Base-by-base conservation (phyloP, 2,888 invertebrate genomes). In the Physocephala rufipes region DNA sequence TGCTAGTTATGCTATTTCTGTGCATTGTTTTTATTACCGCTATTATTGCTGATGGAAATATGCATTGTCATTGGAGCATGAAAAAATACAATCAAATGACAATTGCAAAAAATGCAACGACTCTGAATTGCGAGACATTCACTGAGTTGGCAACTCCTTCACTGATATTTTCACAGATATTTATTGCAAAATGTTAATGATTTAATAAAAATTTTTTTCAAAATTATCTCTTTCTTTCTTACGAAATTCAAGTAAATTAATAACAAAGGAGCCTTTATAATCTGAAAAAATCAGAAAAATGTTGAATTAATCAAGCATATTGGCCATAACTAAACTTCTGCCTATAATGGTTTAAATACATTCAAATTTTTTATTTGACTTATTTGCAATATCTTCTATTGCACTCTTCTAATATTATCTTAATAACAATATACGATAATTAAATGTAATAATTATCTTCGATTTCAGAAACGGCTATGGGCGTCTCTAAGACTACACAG, bases 401-500 rank as follows among this genome's bases (percentile, higher is more conserved):
- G n/a, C n/a, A n/a, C n/a, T n/a, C n/a, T n/a, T n/a, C n/a, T n/a
- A n/a, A 24, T 24, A 53, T 24, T 9, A 12, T 21, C 12, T 19
- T 53, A n/a, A 2, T 19, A 16, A 7, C 19, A 21, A 19, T 12
- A 53, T 53, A 12, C 53, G 9, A 36, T 9, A 36, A n/a, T 49
- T 49, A n/a, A 49, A n/a, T 12, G 7, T 49, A 49, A 49, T 49
- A n/a, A n/a, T 49, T n/a, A 15, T 67, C 21, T 30, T 30, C 43
- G 2, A 58, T 75, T 78, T 0, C 75, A 92, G 94, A 95, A 88
- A 95, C 95, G 49, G 95, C 94, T 0, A 95, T 95, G 95, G 95
- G 95, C 66, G 94, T 95, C 0, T 93, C 92, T 78, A 94, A 93
- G 83, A 90, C 89, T 75, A 93, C 94, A 0, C 94, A 94, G 85